These are phyloP conservation scores for Eristalis intricaria DNA, from an alignment of 2,888 invertebrate genomes.

Conservation along the genomic window DNA sequence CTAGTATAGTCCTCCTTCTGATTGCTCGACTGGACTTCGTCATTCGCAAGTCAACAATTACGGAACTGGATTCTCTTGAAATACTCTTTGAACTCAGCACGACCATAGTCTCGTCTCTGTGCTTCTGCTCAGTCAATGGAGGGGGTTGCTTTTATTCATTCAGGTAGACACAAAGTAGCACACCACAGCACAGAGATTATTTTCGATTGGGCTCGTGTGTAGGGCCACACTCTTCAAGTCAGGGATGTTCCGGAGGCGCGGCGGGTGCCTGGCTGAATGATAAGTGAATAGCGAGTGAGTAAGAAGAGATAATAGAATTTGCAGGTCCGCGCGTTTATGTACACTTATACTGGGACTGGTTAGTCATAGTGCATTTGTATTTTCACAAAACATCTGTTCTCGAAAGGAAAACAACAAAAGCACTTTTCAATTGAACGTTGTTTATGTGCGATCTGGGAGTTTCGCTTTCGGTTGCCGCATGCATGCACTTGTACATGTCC, in stretches of 20 bases:
- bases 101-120: not conserved
- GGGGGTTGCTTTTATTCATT: conserved; percentile 42
- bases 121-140: conserved; percentile 55
- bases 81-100: not conserved
- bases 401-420: not conserved
- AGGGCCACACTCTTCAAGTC: conserved; percentile 10
- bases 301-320: conserved; percentile 26
- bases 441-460: not conserved
- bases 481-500: not conserved
- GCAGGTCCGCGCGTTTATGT: conserved; percentile 33
- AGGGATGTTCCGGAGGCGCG: conserved; percentile 45
- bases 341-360: conserved; percentile 9
- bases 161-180: conserved; percentile 49
- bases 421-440: not conserved
- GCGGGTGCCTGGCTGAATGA: not conserved
- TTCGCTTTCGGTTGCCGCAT: not conserved
- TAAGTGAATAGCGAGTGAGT: conserved; percentile 20
- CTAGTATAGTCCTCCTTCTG: not conserved
- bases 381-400: conserved; percentile 50
- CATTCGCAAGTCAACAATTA: conserved; percentile 37
- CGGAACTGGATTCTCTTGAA: not conserved
- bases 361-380: conserved; percentile 49
- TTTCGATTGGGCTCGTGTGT: not conserved
- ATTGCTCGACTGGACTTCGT: conserved; percentile 31
- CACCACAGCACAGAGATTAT: conserved; percentile 12